Base-by-base conservation (phyloP, 2,797 vertebrate species). In the Chelonia mydas region DNA sequence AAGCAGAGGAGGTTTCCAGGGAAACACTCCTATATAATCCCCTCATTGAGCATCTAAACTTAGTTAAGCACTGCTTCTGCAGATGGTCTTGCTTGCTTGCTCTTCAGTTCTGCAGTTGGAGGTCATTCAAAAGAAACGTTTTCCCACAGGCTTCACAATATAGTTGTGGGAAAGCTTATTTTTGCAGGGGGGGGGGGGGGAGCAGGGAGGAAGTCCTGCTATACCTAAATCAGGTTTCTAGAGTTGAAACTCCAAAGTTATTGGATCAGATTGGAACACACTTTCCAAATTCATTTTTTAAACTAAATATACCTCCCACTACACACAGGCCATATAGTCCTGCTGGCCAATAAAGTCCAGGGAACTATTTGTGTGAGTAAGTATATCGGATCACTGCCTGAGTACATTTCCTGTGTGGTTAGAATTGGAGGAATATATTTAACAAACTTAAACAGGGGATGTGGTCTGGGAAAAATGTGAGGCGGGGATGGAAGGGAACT, bases 41-140 rank as follows among this genome's bases (percentile, higher is more conserved):
- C 51, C 79, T n/a, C 0, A 0, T 47, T 89, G 57, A 25, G 45
- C 0, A 0, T n/a, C 89, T 49, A 49, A 31, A 74, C 1, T 37
- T 37, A 28, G 45, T 81, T 50, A 81, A 55, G 28, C 19, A 12
- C 50, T 25, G 17, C 2, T 76, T 89, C 82, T 15, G 33, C 50
- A 85, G 41, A 41, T 76, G 31, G 37, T 84, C 57, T 41, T 89
- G 6, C 49, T 84, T 27, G 49, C 11, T 79, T 41, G 41, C 28
- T 61, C 6, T 87, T 93, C 37, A 51, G n/a, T 83, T 91, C 59
- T 61, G 53, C 92, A 33, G 11, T 83, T 15, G 3, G 21, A 86
- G 59, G 83, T 33, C 1, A 11, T 90, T 89, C n/a, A 74, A 57
- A 90, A 27, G 3, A 84, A 41, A 16, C 53, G 3, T 7, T 3